Conservation (phyloP, 2,888 invertebrate species). For the Phrixothrix hirtus region DNA sequence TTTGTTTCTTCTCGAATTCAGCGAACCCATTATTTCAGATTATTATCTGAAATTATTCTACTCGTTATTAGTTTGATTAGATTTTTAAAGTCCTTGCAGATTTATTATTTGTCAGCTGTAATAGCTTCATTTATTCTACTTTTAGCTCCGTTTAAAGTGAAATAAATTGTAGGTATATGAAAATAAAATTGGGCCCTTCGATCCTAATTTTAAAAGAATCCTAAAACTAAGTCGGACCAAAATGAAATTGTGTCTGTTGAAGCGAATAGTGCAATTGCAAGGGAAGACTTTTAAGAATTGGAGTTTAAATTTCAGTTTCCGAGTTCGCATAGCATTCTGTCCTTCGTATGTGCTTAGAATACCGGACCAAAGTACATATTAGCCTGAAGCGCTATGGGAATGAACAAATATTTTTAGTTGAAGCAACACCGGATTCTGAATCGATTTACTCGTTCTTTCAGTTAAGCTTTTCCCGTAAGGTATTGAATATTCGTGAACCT, state of each 20-base stretch:
- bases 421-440: constrained; percentile 21
- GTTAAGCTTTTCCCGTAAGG: constrained; percentile 22
- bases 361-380: constrained; percentile 25
- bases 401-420: constrained; percentile 29
- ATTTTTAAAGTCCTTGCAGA: not conserved
- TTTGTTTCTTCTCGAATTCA: not conserved
- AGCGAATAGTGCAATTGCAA: not conserved
- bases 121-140: not conserved
- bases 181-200: no score
- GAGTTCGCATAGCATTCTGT: constrained; percentile 12
- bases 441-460: constrained; percentile 26
- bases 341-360: constrained; percentile 15
- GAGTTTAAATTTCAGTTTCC: constrained; percentile 13
- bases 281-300: not conserved
- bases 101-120: no score
- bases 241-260: not conserved
- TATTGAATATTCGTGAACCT: constrained; percentile 23
- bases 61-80: not conserved
- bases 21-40: not conserved
- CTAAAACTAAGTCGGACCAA: no score
- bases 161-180: no score
- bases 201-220: no score
- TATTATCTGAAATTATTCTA: not conserved
- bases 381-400: constrained; percentile 24
- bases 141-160: no score